A percentile compares a stretch with the other conserved stretches of the same genome.
These are phyloP conservation scores for Chaitophorus viminalis DNA, from an alignment of 2,888 invertebrate species.

Conservation along the genomic window DNA sequence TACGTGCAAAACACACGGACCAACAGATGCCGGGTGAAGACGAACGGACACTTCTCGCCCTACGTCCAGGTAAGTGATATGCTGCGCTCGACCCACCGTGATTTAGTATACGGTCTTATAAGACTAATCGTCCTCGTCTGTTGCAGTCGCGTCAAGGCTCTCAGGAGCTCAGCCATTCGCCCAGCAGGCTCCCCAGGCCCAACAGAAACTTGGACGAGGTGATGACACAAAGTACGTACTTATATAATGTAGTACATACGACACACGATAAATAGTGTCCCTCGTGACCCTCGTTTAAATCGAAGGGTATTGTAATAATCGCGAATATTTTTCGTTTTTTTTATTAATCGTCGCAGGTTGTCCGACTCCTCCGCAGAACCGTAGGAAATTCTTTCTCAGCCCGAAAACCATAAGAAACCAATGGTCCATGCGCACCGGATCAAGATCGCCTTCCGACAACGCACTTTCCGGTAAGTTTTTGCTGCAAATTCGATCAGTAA, in stretches of 20 bases:
- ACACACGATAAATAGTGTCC: no score
- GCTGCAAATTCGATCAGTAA: background rate
- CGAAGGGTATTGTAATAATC: no score
- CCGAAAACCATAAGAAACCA: slow-evolving; percentile 79
- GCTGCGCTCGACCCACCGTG: background rate
- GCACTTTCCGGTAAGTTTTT: slow-evolving; percentile 75
- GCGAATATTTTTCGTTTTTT: background rate
- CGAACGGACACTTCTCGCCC: slow-evolving; percentile 76
- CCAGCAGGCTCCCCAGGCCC: slow-evolving; percentile 67
- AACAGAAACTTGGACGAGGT: slow-evolving; percentile 67
- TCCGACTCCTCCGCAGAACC: slow-evolving; percentile 81
- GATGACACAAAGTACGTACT: slow-evolving; percentile 75
- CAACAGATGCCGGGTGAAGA: slow-evolving; percentile 66
- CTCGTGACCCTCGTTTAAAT: slow-evolving; percentile 5
- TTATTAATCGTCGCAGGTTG: slow-evolving; percentile 71
- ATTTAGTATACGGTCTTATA: background rate
- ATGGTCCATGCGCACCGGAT: slow-evolving; percentile 64
- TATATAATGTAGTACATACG: no score
- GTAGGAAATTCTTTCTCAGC: slow-evolving; percentile 84
- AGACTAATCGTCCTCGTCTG: slow-evolving; percentile 26
- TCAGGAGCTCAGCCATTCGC: slow-evolving; percentile 65
- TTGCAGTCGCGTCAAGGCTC: slow-evolving; percentile 65
- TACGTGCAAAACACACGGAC: slow-evolving; percentile 38
- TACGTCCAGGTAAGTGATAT: slow-evolving; percentile 74
- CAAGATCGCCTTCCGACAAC: slow-evolving; percentile 66